A percentile compares a stretch with the other conserved stretches of the same genome.
These are phyloP conservation scores for Eurytoma adleriae DNA, from an alignment of 2,888 invertebrate genomes.

Conservation along the genomic window DNA sequence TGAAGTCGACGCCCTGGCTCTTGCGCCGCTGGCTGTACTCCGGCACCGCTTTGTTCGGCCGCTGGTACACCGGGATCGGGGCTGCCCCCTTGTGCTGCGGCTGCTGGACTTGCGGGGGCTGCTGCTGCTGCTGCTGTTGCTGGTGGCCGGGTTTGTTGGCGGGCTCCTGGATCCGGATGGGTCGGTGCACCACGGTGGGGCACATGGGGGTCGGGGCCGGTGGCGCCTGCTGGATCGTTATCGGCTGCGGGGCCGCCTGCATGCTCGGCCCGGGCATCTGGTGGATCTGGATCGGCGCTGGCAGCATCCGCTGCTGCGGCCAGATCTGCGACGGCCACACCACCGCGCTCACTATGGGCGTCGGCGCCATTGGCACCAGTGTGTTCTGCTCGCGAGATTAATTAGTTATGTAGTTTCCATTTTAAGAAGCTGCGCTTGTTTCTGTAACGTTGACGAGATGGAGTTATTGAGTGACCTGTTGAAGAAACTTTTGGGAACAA, in stretches of 20 bases:
- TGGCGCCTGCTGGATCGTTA: conserved; percentile 7
- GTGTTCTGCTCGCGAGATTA: conserved; percentile 61
- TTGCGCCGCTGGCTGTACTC: conserved; percentile 66
- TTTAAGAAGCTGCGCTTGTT: no score
- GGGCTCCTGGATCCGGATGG: conserved; percentile 63
- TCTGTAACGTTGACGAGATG: no score
- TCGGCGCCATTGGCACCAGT: conserved; percentile 64
- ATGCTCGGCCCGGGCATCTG: conserved; percentile 14
- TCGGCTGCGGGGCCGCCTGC: background rate
- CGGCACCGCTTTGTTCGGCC: conserved; percentile 67
- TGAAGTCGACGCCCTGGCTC: conserved; percentile 71
- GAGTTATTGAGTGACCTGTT: no score
- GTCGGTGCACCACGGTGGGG: conserved; percentile 36
- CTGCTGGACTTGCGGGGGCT: conserved; percentile 47
- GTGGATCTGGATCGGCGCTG: conserved; percentile 60
- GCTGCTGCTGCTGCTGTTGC: conserved; percentile 6
- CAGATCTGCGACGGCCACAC: conserved; percentile 58
- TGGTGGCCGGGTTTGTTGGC: conserved; percentile 34
- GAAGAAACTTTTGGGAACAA: no score
- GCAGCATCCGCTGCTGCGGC: conserved; percentile 41
- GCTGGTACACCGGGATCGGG: conserved; percentile 71
- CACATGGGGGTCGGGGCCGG: conserved; percentile 1
- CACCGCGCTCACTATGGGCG: conserved; percentile 60
- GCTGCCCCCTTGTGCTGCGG: conserved; percentile 55
- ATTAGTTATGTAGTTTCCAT: no score